Conservation (phyloP, 2,113 vertebrate genomes). For the Machaerirhynchus nigripectus region DNA sequence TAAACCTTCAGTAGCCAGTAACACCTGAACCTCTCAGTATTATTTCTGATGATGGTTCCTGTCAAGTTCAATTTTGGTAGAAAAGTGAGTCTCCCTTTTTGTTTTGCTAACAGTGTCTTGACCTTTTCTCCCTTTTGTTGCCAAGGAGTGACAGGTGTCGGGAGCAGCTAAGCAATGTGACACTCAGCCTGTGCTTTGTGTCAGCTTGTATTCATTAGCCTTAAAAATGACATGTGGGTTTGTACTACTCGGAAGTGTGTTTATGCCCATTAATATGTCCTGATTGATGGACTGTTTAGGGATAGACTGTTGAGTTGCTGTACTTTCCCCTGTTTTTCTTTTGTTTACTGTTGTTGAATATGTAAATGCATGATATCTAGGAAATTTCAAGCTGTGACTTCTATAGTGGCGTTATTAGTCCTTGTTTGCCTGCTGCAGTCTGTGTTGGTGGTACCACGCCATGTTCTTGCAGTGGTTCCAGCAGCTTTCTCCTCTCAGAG, state of each 20-base stretch:
- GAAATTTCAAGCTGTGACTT: not conserved
- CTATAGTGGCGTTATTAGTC: fast-evolving
- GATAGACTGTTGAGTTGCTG: not conserved
- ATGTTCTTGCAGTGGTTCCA: fast-evolving
- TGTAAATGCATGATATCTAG: not conserved
- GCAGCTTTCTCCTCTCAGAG: not conserved
- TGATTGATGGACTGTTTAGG: not conserved
- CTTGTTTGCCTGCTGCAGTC: not conserved
- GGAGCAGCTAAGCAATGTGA: not conserved
- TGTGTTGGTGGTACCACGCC: fast-evolving
- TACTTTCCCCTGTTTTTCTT: not conserved
- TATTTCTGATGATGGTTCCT: conserved; percentile 30
- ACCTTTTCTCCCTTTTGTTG: conserved; percentile 1
- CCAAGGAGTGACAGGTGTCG: conserved; percentile 10
- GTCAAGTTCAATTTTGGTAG: conserved; percentile 14
- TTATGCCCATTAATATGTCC: not conserved
- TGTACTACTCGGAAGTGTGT: not conserved
- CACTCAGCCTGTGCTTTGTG: not conserved
- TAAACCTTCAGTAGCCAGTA: not conserved
- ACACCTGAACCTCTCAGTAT: not conserved
- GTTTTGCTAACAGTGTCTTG: not conserved
- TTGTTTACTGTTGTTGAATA: not conserved
- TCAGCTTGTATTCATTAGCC: not conserved
- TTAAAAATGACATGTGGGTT: not conserved
- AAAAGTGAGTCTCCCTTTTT: not conserved